Evolutionary conservation across 2,888 invertebrate species (phyloP), one percentile per base, ranked within the genome.

Genomic region (Noctua fimbriata): DNA sequence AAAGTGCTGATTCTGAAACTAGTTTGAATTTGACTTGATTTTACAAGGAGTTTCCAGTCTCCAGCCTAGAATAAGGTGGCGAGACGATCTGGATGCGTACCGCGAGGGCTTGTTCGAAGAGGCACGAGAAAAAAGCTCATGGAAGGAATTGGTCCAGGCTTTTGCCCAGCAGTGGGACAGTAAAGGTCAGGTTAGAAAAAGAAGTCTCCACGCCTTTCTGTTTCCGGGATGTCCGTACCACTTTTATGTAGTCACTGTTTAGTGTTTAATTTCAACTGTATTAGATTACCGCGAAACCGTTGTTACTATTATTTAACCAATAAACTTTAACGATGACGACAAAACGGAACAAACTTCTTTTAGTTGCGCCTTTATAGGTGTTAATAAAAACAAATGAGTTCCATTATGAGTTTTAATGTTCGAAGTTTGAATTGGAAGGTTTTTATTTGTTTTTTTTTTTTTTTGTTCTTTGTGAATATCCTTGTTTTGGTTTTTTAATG

Each of bases 251-350:
- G 90, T 88, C 88, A 88, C 87, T 92, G 90, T 90, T 91, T 90
- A 91, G 88, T 89, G 87, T 90, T 91, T 90, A 90, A 92, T 92
- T 92, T 86, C 85, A 89, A 90, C 91, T 88, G 87, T 88, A 90
- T 92, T 92, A 90, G 89, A 88, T 90, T 89, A 90, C 89, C 79
- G 69, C 79, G 81, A 77, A 85, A 88, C 87, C 81, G 86, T 85
- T 78, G 83, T 72, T 82, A 83, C 88, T 87, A 90, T 90, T 91
- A 90, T 78, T 85, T 79, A 87, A 89, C 87, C 88, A 91, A 90
- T 91, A 90, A 88, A 90, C 81, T 84, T 89, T 89, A 83, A 89
- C 84, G 90, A 89, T 89, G 87, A 81, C 80, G 87, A 72, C 72
- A 70, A 44, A 67, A 44, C n/a, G 28, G 67, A 16, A n/a, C 67